A percentile compares a stretch with the other conserved stretches of the same genome.
These are phyloP conservation scores for Sebastes cheni DNA, from an alignment of 2,797 vertebrate species.

Conservation along the genomic window DNA sequence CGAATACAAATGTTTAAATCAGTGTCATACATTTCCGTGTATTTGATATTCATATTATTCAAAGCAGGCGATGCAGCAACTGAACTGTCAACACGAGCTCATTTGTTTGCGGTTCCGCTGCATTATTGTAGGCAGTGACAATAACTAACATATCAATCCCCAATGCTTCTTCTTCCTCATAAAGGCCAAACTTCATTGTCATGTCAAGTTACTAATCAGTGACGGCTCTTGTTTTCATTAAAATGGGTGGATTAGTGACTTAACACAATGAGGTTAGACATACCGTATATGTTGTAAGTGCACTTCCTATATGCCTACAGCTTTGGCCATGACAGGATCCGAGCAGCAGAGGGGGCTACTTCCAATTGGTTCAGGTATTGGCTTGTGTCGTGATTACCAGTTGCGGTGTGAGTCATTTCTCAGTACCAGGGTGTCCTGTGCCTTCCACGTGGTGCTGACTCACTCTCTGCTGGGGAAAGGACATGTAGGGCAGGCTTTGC, in stretches of 20 bases:
- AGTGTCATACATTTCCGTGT: background rate
- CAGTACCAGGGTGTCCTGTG: slow-evolving; percentile 58
- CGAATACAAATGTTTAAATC: slow-evolving; percentile 14
- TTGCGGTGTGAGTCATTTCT: slow-evolving; percentile 62
- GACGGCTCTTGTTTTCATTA: background rate
- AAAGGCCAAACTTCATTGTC: background rate
- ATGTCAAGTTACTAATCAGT: background rate
- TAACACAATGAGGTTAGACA: background rate
- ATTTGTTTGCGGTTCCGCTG: background rate
- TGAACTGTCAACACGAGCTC: background rate
- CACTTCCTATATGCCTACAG: too few species aligned
- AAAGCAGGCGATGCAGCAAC: slow-evolving; percentile 3
- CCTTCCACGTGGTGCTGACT: slow-evolving; percentile 73
- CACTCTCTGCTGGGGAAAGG: slow-evolving; percentile 46
- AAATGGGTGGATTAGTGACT: background rate
- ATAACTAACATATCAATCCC: background rate
- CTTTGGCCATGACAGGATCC: background rate
- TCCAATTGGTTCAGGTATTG: background rate
- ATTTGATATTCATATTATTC: slow-evolving; percentile 22
- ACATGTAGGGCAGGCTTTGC: slow-evolving; percentile 44
- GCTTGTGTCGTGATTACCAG: slow-evolving; percentile 25
- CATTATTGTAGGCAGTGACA: background rate
- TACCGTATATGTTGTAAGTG: background rate
- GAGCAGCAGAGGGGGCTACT: slow-evolving; percentile 60
- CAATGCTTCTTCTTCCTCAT: background rate